Conservation (phyloP, 2,797 vertebrate species). For the Agapornis canus region DNA sequence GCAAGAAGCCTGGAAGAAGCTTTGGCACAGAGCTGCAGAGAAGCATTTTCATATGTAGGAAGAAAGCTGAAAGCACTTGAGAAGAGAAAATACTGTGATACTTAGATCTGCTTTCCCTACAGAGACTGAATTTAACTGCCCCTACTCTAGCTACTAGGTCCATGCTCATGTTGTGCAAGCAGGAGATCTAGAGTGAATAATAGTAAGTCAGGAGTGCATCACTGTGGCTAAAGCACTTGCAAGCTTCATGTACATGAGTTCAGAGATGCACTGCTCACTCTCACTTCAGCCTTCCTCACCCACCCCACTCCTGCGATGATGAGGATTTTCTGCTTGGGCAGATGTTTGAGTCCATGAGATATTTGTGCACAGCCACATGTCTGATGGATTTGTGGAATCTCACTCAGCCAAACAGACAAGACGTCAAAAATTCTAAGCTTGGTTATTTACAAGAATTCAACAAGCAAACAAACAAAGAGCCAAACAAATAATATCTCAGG, state of each 20-base stretch:
- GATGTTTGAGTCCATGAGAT: background rate
- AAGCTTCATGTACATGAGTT: background rate
- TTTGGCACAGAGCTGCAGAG: background rate
- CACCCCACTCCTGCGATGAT: accelerated
- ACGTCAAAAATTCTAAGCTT: background rate
- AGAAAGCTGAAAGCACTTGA: background rate
- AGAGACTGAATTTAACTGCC: background rate
- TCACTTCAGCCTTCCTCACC: background rate
- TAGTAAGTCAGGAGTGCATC: background rate
- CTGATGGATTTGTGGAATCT: background rate
- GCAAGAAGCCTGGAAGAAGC: background rate
- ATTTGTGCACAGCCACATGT: background rate
- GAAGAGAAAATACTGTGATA: background rate
- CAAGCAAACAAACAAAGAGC: background rate
- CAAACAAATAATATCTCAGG: background rate
- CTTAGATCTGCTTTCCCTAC: background rate
- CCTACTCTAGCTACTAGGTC: background rate
- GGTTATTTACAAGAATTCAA: background rate
- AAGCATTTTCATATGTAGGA: background rate
- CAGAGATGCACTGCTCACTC: background rate
- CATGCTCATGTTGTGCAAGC: background rate
- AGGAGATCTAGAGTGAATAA: background rate
- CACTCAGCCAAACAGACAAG: background rate
- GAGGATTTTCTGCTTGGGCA: background rate
- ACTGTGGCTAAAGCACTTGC: background rate